Evolutionary conservation across 2,797 vertebrate species (phyloP), one percentile per base, ranked within the genome.

Genomic region (Phaenicophaeus curvirostris): DNA sequence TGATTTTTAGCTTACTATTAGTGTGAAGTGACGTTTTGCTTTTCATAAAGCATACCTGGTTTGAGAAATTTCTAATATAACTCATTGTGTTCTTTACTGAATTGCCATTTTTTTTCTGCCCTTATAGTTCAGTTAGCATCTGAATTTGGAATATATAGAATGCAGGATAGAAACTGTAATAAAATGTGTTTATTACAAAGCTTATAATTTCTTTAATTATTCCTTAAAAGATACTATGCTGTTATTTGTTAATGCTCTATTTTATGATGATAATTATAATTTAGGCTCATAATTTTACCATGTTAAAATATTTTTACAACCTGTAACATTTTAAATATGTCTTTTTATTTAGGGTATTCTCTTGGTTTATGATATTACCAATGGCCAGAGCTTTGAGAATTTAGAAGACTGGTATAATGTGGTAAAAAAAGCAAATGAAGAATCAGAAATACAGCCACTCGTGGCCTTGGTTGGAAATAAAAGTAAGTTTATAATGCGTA

Each of bases 301-400:
- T 78, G 41, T 89, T 63, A 51, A 44, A 87, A 31, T 86, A 65
- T 11, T 94, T 89, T 88, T 79, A 25, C n/a, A 50, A 61, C 31
- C 24, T 85, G 48, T 61, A 81, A 54, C n/a, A 4, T 94, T 97
- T 94, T 54, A 95, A 81, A 92, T 54, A 15, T 79, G 23, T 96
- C 35, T 97, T 57, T 94, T 81, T 96, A 89, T 90, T 72, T 97
- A 99, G 99, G 99, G 99, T 61, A 96, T 99, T 95, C 98, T 99
- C 28, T 98, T 99, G 97, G 99, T 99, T 31, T 99, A 99, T 89
- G 99, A 99, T 93, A 99, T 99, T 97, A 99, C 99, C 93, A 99
- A 99, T 96, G 98, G 98, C 96, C 99, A 99, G 97, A 99, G 99
- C 97, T 99, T 99, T 98, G 99, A 99, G 98, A 99, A 99, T 96